Conservation (phyloP, 1,140 invertebrate species). For the Camponotus vicinus region DNA sequence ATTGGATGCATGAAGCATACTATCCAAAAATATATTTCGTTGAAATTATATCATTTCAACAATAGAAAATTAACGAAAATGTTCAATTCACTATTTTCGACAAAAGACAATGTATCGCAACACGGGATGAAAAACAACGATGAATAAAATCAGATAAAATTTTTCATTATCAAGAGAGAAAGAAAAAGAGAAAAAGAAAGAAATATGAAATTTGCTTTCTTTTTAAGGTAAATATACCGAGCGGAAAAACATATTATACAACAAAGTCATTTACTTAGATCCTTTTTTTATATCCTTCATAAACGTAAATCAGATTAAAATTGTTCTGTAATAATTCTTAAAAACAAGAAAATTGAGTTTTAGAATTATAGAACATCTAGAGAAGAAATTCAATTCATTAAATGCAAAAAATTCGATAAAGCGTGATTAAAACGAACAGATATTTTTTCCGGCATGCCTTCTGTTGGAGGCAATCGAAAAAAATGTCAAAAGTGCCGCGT, state of each 20-base stretch:
- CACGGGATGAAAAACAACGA: neutral
- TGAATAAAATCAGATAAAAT: neutral
- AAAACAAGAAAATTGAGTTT: neutral
- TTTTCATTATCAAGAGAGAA: neutral
- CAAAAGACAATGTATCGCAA: neutral
- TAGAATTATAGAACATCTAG: neutral
- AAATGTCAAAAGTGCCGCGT: constrained; percentile 53
- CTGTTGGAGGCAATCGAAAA: constrained; percentile 4
- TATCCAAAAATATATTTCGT: neutral
- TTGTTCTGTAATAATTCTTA: neutral
- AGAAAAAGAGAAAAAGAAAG: neutral
- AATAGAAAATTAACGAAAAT: neutral
- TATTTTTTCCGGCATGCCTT: neutral
- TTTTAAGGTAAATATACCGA: no score
- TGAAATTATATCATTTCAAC: neutral
- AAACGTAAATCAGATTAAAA: neutral
- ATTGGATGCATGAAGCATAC: neutral
- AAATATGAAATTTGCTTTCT: neutral
- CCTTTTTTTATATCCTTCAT: neutral
- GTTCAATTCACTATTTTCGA: neutral
- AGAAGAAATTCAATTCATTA: neutral
- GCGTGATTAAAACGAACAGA: neutral
- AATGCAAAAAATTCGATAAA: neutral
- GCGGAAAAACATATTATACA: neutral
- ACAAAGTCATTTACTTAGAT: neutral